These are phyloP conservation scores for Neocrepidodera transversa DNA, from an alignment of 2,888 invertebrate genomes.

Conservation along the genomic window DNA sequence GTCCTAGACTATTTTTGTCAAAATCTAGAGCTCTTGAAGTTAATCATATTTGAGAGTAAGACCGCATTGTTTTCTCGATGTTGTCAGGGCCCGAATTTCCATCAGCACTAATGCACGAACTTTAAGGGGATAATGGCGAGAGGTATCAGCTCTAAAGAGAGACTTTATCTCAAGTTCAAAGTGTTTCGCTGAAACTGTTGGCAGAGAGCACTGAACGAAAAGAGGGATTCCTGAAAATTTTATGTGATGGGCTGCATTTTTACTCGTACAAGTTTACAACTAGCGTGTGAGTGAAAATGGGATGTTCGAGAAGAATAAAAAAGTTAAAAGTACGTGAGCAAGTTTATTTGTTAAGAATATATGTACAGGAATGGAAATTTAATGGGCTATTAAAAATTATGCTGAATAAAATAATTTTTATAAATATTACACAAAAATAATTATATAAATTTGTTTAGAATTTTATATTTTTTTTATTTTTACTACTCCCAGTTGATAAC, in stretches of 20 bases:
- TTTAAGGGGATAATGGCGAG: constrained; percentile 32
- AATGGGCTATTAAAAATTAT: too few relatives aligned
- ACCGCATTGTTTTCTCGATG: constrained; percentile 30
- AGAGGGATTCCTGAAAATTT: constrained; percentile 5
- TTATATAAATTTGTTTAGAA: too few relatives aligned
- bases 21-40: constrained; percentile 12
- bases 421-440: too few relatives aligned
- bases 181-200: constrained; percentile 12
- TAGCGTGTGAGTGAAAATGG: not conserved
- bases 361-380: too few relatives aligned
- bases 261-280: not conserved
- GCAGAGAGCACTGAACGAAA: not conserved
- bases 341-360: too few relatives aligned
- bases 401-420: too few relatives aligned
- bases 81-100: constrained; percentile 25
- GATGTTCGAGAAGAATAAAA: not conserved
- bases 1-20: constrained; percentile 5
- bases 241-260: constrained; percentile 2
- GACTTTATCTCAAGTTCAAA: constrained; percentile 24
- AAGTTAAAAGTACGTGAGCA: not conserved
- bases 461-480: too few relatives aligned
- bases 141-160: constrained; percentile 23
- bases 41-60: constrained; percentile 28
- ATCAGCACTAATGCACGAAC: constrained; percentile 36
- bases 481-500: too few relatives aligned